Evolutionary conservation across 2,113 vertebrate genomes (phyloP), one percentile per base, ranked within the genome.

Genomic region (Condylura cristata): DNA sequence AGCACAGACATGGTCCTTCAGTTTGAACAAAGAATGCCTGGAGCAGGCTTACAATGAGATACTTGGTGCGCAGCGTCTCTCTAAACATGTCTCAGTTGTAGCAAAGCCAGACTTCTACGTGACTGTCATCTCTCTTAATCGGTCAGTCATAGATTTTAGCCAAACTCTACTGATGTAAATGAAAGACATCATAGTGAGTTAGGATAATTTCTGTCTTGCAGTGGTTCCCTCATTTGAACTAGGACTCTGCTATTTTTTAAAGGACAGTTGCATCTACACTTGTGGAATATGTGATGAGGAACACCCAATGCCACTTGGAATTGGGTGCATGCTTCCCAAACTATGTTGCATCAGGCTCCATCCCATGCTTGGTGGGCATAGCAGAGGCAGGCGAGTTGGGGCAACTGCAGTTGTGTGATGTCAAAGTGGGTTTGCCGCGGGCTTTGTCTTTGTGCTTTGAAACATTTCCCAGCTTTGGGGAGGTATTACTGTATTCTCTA

Each of bases 381-480:
- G 41, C 44, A 63, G 51, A 58, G 48, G 44, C 81, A 68, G 46
- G 63, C 61, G 20, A 68, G 93, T n/a, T 46, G 61, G 56, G 46
- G 85, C 87, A 72, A 51, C 66, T 20, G 32, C 24, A 48, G 20
- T 5, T 30, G 41, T 30, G 28, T 81, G 32, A 71, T 72, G 78
- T 93, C 80, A 84, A 82, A 80, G 65, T 86, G 39, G 0, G 3
- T 89, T 86, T 86, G 28, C 46, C 65, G 39, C 91, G 82, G 71
- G 95, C 13, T 74, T 89, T 90, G 82, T 41, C 87, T 72, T 89
- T 34, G 79, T 24, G 22, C 16, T 91, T 88, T 78, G 87, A 92
- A 94, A 93, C 20, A 65, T 68, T 95, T 76, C 39, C 85, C 75
- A 93, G 72, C 12, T 39, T 90, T 96, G 79, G 28, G 12, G 56